A percentile compares a stretch with the other conserved stretches of the same genome.
Evolutionary conservation across 2,797 vertebrate species (phyloP).

Genomic region (Leptodon cayanensis): DNA sequence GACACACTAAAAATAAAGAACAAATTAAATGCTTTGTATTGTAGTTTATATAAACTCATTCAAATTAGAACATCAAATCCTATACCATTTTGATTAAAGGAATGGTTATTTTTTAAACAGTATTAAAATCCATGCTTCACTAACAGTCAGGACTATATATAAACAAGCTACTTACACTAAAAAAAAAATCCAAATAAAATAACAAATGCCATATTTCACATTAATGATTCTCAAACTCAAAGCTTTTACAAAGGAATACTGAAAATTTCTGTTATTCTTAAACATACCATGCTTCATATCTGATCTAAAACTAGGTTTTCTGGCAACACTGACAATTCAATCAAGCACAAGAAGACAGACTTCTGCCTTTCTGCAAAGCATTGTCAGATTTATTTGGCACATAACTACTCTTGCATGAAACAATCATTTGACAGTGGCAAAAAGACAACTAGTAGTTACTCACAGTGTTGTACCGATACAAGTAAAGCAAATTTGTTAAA

Average conservation of each 20-base stretch:
- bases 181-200: neutral
- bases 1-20: neutral
- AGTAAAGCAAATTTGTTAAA: neutral
- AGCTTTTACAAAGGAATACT: neutral
- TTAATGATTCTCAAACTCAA: neutral
- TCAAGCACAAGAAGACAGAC: neutral
- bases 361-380: neutral
- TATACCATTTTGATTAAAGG: neutral
- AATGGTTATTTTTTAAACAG: neutral
- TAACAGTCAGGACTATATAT: neutral
- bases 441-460: neutral
- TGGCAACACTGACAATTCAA: slow-evolving; percentile 4
- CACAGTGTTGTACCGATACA: neutral
- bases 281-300: neutral
- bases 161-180: neutral
- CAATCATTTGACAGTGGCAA: slow-evolving; percentile 7
- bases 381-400: slow-evolving; percentile 8
- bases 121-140: neutral
- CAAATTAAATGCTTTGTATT: neutral
- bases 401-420: neutral
- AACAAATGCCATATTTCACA: neutral
- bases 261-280: neutral
- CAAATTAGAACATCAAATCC: neutral
- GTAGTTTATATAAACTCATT: neutral
- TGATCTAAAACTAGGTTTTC: neutral